A percentile compares a stretch with the other conserved stretches of the same genome.
Evolutionary conservation across 2,888 invertebrate species (phyloP).

Genomic region (Orchesella flavescens): DNA sequence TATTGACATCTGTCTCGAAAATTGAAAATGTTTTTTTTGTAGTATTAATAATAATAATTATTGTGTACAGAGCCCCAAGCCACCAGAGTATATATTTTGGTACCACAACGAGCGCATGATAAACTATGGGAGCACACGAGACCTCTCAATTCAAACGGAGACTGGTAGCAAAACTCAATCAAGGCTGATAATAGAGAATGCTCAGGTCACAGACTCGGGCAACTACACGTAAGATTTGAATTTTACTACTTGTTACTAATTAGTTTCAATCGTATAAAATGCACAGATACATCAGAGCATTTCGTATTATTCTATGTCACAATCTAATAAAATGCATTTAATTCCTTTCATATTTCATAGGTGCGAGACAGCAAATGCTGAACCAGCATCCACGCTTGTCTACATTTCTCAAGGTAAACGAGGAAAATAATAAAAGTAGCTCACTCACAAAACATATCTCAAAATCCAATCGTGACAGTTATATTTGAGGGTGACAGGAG

Average conservation of each 20-base stretch:
- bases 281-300: too few species aligned
- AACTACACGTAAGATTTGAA: too few species aligned
- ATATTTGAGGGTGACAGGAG: background rate
- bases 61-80: constrained; percentile 74
- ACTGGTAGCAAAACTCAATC: constrained; percentile 89
- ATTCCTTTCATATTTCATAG: too few species aligned
- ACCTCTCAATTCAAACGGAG: constrained; percentile 82
- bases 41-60: too few species aligned
- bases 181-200: constrained; percentile 86
- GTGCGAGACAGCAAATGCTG: constrained; percentile 91
- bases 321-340: too few species aligned
- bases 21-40: background rate
- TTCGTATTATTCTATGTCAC: too few species aligned
- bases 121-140: constrained; percentile 75
- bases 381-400: constrained; percentile 90
- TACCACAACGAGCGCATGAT: constrained; percentile 76
- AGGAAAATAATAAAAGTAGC: too few species aligned
- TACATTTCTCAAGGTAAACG: constrained; percentile 90
- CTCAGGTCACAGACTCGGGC: constrained; percentile 88
- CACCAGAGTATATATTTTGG: constrained; percentile 76
- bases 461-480: background rate
- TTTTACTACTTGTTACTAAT: too few species aligned
- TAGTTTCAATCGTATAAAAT: too few species aligned
- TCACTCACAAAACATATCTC: background rate
- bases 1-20: background rate